Percentiles rank a stretch among this genome's conserved stretches.
Evolutionary conservation across 1,140 invertebrate species (phyloP).

Genomic region (Ceratitis capitata): DNA sequence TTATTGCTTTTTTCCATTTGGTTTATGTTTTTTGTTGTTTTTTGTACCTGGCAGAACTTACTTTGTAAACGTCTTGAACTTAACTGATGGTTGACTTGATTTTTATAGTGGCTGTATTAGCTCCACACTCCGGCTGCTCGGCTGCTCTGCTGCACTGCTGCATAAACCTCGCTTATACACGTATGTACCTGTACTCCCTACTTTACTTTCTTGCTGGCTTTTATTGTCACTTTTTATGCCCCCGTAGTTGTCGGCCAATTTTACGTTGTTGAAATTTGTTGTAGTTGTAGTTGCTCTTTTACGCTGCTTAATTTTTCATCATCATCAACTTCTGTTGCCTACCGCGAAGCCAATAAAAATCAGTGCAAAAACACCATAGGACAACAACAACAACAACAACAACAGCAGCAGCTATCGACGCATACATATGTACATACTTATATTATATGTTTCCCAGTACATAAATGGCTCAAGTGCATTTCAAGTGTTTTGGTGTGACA

Average conservation of each 20-base stretch:
- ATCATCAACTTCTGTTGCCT: conserved; percentile 32
- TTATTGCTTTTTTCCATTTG: too few relatives aligned
- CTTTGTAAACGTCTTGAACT: not conserved
- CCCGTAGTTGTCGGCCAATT: not conserved
- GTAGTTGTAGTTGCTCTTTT: too few relatives aligned
- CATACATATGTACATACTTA: not conserved
- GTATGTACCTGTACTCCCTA: not conserved
- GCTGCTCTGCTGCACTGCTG: too few relatives aligned
- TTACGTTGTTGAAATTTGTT: conserved; percentile 36
- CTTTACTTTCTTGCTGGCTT: not conserved
- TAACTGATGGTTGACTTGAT: not conserved
- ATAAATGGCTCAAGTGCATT: not conserved
- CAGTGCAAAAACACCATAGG: conserved; percentile 48
- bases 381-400: not conserved
- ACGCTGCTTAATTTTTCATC: conserved; percentile 27
- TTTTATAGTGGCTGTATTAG: too few relatives aligned
- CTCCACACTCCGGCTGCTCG: too few relatives aligned
- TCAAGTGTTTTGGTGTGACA: not conserved
- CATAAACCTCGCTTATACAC: not conserved
- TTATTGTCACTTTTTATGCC: not conserved
- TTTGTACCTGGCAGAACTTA: conserved; percentile 14
- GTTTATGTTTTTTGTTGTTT: too few relatives aligned
- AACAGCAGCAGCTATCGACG: not conserved
- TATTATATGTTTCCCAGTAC: too few relatives aligned
- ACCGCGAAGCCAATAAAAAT: conserved; percentile 59